A percentile compares a stretch with the other conserved stretches of the same genome.
Evolutionary conservation across 2,888 invertebrate species (phyloP).

Genomic region (Azorinus chamasolen): DNA sequence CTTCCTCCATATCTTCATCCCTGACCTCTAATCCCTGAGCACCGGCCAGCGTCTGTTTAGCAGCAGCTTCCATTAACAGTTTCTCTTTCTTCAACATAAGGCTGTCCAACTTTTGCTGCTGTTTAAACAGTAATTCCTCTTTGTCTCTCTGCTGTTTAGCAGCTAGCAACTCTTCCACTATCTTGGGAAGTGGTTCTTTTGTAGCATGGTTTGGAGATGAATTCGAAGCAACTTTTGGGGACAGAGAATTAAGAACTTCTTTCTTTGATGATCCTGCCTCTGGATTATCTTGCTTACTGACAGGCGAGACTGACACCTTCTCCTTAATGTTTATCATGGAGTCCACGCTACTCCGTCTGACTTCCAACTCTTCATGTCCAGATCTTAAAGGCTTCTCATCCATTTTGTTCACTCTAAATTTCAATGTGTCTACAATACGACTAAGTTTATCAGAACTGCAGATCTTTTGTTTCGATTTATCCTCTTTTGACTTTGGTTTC

Average conservation of each 20-base stretch:
- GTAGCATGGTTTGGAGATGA: slow-evolving; percentile 26
- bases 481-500: slow-evolving; percentile 69
- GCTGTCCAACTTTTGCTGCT: slow-evolving; percentile 39
- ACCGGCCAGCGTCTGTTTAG: slow-evolving; percentile 6
- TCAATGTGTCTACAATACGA: slow-evolving; percentile 79
- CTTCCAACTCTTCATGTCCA: slow-evolving; percentile 19
- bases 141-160: slow-evolving; percentile 53
- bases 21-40: slow-evolving; percentile 18
- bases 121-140: slow-evolving; percentile 45
- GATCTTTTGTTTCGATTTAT: slow-evolving; percentile 76
- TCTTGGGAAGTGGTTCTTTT: slow-evolving; percentile 61
- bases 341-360: slow-evolving; percentile 37
- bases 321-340: slow-evolving; percentile 38
- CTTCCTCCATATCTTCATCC: slow-evolving; percentile 19
- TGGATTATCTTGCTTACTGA: slow-evolving; percentile 8
- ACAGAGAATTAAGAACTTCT: slow-evolving; percentile 37
- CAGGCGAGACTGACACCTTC: slow-evolving; percentile 6
- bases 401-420: slow-evolving; percentile 80
- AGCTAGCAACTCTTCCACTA: slow-evolving; percentile 58
- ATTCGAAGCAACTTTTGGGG: slow-evolving; percentile 27
- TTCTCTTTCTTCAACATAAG: slow-evolving; percentile 36
- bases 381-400: slow-evolving; percentile 65
- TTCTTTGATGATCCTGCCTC: slow-evolving; percentile 31
- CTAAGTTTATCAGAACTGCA: slow-evolving; percentile 78
- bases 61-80: slow-evolving; percentile 20